phyloP scores from a whole-genome alignment of 2,797 vertebrate species.

The Sebastes minor region DNA sequence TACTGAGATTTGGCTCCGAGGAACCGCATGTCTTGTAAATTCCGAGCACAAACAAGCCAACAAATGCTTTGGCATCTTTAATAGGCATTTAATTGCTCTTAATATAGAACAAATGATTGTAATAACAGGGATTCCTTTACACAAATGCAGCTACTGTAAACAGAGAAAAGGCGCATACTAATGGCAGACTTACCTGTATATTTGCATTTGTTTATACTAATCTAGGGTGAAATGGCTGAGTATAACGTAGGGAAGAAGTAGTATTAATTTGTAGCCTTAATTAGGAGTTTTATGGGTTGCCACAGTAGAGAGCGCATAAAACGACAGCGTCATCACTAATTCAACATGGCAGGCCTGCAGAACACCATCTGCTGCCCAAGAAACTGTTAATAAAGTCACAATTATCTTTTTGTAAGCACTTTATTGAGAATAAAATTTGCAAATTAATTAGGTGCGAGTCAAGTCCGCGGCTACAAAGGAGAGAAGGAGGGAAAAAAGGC shows the following conservation, averaged over 20 bases:
- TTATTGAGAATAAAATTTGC: conserved; percentile 97
- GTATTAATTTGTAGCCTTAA: conserved; percentile 85
- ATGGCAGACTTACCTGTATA: conserved; percentile 61
- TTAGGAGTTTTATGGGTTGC: conserved; percentile 86
- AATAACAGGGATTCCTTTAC: conserved; percentile 69
- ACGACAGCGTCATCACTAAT: conserved; percentile 94
- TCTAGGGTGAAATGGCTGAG: conserved; percentile 60
- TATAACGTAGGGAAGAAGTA: conserved; percentile 71
- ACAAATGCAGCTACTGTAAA: conserved; percentile 65
- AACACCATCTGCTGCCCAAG: conserved; percentile 97
- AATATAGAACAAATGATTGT: conserved; percentile 78
- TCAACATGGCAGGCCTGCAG: conserved; percentile 95
- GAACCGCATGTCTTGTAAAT: conserved; percentile 69
- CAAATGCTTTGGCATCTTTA: conserved; percentile 77
- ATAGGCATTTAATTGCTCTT: conserved; percentile 82
- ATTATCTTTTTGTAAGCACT: conserved; percentile 99
- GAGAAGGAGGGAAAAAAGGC: conserved; percentile 34
- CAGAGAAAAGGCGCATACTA: conserved; percentile 48
- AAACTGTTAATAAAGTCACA: conserved; percentile 99
- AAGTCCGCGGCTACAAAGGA: conserved; percentile 56
- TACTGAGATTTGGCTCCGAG: conserved; percentile 80
- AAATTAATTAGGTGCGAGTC: conserved; percentile 94
- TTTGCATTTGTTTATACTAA: conserved; percentile 70
- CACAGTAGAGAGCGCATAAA: conserved; percentile 93
- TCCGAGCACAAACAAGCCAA: conserved; percentile 76